Conservation (phyloP, 30 jellyfish, hydroid and myxozoan genomes). For the Haliclystus octoradiatus region DNA sequence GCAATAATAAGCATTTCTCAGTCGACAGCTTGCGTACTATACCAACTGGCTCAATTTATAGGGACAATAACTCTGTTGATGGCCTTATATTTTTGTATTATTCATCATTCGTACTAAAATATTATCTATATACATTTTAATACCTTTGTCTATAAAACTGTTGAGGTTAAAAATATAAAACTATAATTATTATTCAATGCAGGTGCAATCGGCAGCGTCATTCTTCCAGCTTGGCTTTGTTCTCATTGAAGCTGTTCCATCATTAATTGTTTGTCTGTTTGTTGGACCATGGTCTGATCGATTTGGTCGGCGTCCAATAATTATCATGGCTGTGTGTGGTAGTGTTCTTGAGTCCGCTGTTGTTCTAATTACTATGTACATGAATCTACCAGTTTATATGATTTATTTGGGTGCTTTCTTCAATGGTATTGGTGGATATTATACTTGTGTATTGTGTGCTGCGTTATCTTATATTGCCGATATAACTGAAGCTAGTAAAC, state of each 20-base stretch:
- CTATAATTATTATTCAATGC: too few relatives aligned
- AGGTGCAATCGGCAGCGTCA: conserved; percentile 51
- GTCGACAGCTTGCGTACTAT: too few relatives aligned
- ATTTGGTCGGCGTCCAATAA: conserved; percentile 66
- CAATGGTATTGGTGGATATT: conserved; percentile 65
- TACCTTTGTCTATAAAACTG: too few relatives aligned
- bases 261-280: conserved; percentile 33
- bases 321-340: conserved; percentile 23
- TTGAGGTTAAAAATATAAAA: too few relatives aligned
- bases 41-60: too few relatives aligned
- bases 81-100: too few relatives aligned
- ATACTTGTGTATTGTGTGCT: conserved; percentile 38
- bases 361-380: conserved; percentile 20
- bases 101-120: too few relatives aligned
- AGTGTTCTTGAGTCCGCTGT: conserved; percentile 22
- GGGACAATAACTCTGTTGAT: too few relatives aligned
- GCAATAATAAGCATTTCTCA: too few relatives aligned
- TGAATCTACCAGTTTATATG: conserved; percentile 43
- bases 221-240: conserved; percentile 29
- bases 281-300: conserved; percentile 64
- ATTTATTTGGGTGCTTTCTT: conserved; percentile 34
- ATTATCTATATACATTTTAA: too few relatives aligned
- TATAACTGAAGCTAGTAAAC: conserved; percentile 33
- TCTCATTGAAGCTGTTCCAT: conserved; percentile 34
- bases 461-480: conserved; percentile 60